phyloP scores from a whole-genome alignment of 2,888 invertebrate species.

The Germaria angustata region DNA sequence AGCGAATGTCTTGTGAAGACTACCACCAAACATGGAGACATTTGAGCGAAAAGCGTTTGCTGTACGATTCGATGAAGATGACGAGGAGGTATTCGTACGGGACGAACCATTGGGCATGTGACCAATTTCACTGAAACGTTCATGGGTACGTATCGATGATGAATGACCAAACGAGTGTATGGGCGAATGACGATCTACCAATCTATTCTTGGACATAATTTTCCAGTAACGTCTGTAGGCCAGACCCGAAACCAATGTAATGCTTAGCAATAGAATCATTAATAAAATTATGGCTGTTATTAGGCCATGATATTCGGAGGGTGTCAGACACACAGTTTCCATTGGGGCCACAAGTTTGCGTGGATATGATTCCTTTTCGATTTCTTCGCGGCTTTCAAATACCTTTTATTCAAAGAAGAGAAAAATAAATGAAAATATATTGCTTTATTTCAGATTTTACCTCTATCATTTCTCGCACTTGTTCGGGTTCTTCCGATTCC shows the following conservation, averaged over 20 bases:
- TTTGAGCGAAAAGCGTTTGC: conserved; percentile 77
- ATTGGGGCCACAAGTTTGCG: conserved; percentile 84
- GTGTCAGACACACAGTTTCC: conserved; percentile 89
- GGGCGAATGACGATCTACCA: conserved; percentile 81
- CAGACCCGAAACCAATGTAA: conserved; percentile 86
- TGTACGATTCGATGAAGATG: conserved; percentile 69
- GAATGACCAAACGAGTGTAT: conserved; percentile 77
- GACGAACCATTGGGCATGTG: conserved; percentile 75
- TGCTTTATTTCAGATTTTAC: conserved; percentile 79
- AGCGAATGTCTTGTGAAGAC: conserved; percentile 86
- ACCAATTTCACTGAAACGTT: conserved; percentile 79
- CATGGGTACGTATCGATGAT: conserved; percentile 80
- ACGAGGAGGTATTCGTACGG: conserved; percentile 71
- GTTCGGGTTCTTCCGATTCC: conserved; percentile 83
- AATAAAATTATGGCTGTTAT: conserved; percentile 88
- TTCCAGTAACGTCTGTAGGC: conserved; percentile 91
- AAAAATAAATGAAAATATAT: neutral
- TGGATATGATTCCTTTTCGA: conserved; percentile 83
- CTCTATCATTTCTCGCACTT: conserved; percentile 94
- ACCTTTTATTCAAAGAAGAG: conserved; percentile 82
- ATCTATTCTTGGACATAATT: conserved; percentile 86
- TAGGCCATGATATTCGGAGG: conserved; percentile 91
- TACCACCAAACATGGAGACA: conserved; percentile 85
- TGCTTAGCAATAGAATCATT: conserved; percentile 86
- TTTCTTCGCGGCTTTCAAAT: conserved; percentile 88